Percentiles rank a stretch among this genome's conserved stretches.
phyloP scores from a whole-genome alignment of 2,888 invertebrate species.

The Seira musarum region DNA sequence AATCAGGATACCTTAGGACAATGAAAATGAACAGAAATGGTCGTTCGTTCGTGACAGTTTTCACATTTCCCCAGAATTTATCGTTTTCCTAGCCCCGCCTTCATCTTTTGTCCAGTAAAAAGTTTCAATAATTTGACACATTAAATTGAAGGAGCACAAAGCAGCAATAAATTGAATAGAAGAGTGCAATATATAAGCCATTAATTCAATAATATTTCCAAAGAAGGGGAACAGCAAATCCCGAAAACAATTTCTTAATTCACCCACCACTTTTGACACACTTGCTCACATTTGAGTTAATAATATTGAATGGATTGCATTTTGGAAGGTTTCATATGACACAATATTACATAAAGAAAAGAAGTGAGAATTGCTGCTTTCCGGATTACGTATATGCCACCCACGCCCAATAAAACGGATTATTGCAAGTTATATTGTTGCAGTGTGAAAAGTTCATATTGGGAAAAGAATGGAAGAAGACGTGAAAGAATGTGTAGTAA shows the following conservation, averaged over 20 bases:
- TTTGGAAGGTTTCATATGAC: too few species aligned
- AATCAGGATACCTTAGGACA: not conserved
- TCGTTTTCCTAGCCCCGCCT: slow-evolving; percentile 39
- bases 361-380: too few species aligned
- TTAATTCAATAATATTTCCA: not conserved
- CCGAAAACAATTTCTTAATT: not conserved
- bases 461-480: slow-evolving; percentile 18
- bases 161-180: slow-evolving; percentile 4
- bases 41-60: slow-evolving; percentile 53
- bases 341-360: too few species aligned
- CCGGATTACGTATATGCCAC: not conserved
- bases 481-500: slow-evolving; percentile 52
- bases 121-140: slow-evolving; percentile 58
- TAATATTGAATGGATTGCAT: too few species aligned
- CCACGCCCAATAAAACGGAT: not conserved
- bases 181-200: not conserved
- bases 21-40: not conserved
- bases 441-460: not conserved
- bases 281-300: not conserved
- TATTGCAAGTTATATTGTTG: not conserved
- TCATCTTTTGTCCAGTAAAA: slow-evolving; percentile 29
- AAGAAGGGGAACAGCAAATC: not conserved
- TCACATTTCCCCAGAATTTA: slow-evolving; percentile 55
- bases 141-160: slow-evolving; percentile 4
- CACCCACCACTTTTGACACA: not conserved